phyloP scores from a whole-genome alignment of 1,140 invertebrate species.

The Archegozetes longisetosus region DNA sequence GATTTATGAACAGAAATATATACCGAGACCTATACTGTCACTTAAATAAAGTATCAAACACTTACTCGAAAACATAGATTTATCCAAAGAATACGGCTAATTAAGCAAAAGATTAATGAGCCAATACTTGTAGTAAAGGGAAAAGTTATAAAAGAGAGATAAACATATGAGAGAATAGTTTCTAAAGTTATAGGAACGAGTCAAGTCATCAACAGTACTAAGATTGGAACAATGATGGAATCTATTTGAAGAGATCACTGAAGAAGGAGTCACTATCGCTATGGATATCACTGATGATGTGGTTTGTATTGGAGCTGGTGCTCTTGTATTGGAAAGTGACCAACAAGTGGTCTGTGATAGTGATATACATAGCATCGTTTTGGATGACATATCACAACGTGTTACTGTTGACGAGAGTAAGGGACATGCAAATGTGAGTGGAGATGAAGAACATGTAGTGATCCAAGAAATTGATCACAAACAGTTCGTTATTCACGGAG shows the following conservation, averaged over 20 bases:
- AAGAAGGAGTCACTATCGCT: background rate
- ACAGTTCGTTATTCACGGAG: conserved; percentile 81
- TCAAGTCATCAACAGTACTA: background rate
- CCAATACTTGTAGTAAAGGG: background rate
- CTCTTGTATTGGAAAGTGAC: too few relatives aligned
- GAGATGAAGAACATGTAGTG: conserved; percentile 90
- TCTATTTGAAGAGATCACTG: background rate
- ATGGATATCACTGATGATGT: background rate
- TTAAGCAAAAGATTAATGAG: background rate
- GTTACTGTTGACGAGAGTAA: too few relatives aligned
- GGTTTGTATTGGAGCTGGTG: background rate
- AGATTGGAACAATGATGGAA: background rate
- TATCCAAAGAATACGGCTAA: background rate
- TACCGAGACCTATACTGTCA: too few relatives aligned
- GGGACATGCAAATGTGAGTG: too few relatives aligned
- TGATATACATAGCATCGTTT: too few relatives aligned
- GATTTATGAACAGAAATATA: too few relatives aligned
- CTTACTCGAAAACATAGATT: background rate
- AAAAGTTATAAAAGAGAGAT: background rate
- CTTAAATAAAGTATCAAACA: too few relatives aligned
- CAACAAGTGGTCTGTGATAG: too few relatives aligned
- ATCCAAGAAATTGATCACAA: conserved; percentile 99
- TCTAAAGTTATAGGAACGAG: background rate
- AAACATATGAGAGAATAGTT: background rate
- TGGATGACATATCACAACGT: too few relatives aligned